Evolutionary conservation across 1,140 invertebrate species (phyloP).

Genomic region (Drosophila chauvacae): DNA sequence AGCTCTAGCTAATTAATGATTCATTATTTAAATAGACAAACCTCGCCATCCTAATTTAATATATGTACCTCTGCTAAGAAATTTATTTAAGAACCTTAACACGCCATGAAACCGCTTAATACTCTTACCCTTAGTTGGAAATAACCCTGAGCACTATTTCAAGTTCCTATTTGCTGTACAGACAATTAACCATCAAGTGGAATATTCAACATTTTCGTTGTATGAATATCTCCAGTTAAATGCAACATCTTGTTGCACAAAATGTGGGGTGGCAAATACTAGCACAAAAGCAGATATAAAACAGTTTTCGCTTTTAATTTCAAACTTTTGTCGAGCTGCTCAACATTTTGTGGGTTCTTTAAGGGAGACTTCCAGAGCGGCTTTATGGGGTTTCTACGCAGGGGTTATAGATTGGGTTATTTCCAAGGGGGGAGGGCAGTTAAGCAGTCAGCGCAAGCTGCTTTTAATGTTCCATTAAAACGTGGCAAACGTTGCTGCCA

Average conservation of each 20-base stretch:
- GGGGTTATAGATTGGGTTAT: slow-evolving; percentile 24
- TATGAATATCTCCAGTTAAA: slow-evolving; percentile 11
- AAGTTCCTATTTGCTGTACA: slow-evolving; percentile 21
- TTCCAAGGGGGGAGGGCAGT: slow-evolving; percentile 29
- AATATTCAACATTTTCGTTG: slow-evolving; percentile 34
- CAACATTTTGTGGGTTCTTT: slow-evolving; percentile 62
- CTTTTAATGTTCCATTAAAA: slow-evolving; percentile 79
- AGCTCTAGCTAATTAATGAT: background rate
- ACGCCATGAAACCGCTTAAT: background rate
- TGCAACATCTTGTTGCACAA: slow-evolving; percentile 62
- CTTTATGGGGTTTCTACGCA: slow-evolving; percentile 14
- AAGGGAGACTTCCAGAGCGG: background rate
- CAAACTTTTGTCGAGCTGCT: slow-evolving; percentile 66
- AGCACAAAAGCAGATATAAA: slow-evolving; percentile 33
- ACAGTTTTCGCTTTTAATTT: slow-evolving; percentile 74
- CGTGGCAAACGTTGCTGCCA: slow-evolving; percentile 30
- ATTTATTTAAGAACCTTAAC: background rate
- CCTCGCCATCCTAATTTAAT: no score
- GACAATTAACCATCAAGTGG: slow-evolving; percentile 51
- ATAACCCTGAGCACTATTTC: slow-evolving; percentile 9
- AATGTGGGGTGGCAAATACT: slow-evolving; percentile 28
- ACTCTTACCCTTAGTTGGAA: background rate
- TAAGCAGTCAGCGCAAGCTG: slow-evolving; percentile 68
- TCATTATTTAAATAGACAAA: background rate
- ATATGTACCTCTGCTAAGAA: no score